Percentiles rank a stretch among this genome's conserved stretches.
These are phyloP conservation scores for Arbacia lixula DNA, from an alignment of 53 echinoderm and acorn worm species.

Conservation along the genomic window DNA sequence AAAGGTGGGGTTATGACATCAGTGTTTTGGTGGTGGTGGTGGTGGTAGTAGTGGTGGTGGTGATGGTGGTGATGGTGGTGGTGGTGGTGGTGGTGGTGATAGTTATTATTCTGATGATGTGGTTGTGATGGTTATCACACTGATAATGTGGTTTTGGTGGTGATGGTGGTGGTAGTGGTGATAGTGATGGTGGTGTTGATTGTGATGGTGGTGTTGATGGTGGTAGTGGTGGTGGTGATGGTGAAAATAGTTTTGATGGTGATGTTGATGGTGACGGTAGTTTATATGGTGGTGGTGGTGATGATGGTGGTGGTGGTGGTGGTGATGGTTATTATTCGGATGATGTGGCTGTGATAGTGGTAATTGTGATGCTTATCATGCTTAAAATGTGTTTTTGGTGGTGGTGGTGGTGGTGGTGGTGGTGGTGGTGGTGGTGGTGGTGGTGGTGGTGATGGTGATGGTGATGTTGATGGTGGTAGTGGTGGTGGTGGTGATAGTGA, in stretches of 20 bases:
- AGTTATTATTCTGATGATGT: too few relatives aligned
- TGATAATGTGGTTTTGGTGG: too few relatives aligned
- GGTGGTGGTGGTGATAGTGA: background rate
- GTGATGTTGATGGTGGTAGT: background rate
- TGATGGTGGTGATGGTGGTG: background rate
- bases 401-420: background rate
- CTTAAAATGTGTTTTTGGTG: background rate
- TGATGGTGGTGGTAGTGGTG: background rate
- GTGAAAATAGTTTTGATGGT: background rate
- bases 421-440: conserved; percentile 11
- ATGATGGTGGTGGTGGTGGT: background rate
- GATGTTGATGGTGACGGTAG: background rate
- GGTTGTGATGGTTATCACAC: too few relatives aligned
- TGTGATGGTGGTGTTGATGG: background rate
- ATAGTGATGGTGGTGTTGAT: conserved; percentile 2
- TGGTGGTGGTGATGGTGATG: background rate
- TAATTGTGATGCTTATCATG: background rate
- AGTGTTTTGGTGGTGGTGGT: background rate
- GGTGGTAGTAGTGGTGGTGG: background rate
- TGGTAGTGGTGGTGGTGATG: background rate
- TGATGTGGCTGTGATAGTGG: conserved; percentile 16
- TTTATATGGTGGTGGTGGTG: background rate
- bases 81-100: background rate
- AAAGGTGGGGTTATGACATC: conserved; percentile 75
- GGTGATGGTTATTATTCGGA: background rate